Conservation (phyloP, 1,140 invertebrate species). For the Orius laevigatus region DNA sequence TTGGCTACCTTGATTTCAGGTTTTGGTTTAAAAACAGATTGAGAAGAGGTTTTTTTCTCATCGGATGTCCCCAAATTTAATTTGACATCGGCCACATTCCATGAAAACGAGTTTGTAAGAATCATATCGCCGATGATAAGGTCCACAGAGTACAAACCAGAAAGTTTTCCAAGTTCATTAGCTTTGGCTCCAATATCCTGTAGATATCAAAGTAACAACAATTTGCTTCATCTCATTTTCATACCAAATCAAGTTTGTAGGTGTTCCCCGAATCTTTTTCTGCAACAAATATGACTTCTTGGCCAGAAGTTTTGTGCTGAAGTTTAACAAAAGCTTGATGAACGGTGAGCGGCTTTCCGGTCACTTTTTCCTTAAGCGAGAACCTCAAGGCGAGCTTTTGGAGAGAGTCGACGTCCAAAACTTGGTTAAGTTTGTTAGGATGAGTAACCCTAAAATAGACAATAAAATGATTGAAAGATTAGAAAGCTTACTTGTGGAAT, state of each 20-base stretch:
- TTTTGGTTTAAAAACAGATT: conserved; percentile 38
- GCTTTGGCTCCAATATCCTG: conserved; percentile 67
- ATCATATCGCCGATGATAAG: conserved; percentile 82
- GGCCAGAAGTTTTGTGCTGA: conserved; percentile 38
- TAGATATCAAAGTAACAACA: neutral
- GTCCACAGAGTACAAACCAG: conserved; percentile 66
- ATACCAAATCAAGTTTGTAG: conserved; percentile 86
- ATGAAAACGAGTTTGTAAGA: conserved; percentile 75
- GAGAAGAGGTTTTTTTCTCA: conserved; percentile 21
- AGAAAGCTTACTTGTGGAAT: conserved; percentile 40
- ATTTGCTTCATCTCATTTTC: neutral
- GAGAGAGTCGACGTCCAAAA: conserved; percentile 67
- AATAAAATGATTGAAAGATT: conserved; percentile 6
- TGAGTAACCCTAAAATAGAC: conserved; percentile 38
- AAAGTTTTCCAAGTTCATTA: conserved; percentile 61
- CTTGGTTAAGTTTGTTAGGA: conserved; percentile 48
- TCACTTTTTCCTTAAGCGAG: conserved; percentile 53
- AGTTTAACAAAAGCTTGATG: conserved; percentile 89
- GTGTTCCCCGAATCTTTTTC: conserved; percentile 62
- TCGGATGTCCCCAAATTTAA: conserved; percentile 46
- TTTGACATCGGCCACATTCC: conserved; percentile 60
- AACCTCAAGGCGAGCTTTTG: conserved; percentile 81
- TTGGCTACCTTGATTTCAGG: conserved; percentile 68
- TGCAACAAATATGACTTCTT: conserved; percentile 85
- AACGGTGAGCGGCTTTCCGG: conserved; percentile 48